Percentiles rank a stretch among this genome's conserved stretches.
phyloP scores from a whole-genome alignment of 2,888 invertebrate species.

The Morpho achilles region DNA sequence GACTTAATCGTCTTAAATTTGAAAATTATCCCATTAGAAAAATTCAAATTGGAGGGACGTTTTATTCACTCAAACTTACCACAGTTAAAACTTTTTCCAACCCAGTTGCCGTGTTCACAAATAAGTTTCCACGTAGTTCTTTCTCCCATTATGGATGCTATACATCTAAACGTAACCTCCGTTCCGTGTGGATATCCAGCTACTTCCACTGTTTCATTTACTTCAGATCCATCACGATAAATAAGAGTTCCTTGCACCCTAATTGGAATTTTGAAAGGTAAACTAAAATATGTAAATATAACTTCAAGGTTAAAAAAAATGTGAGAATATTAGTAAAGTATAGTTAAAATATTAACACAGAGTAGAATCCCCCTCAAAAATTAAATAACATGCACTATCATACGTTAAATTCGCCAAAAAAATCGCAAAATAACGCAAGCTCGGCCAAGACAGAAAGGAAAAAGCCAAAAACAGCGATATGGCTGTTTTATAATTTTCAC shows the following conservation, averaged over 20 bases:
- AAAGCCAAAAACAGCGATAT: conserved; percentile 66
- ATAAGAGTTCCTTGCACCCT: conserved; percentile 89
- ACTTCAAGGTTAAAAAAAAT: conserved; percentile 13
- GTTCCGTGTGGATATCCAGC: conserved; percentile 89
- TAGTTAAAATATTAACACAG: conserved; percentile 22
- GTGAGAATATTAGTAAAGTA: conserved; percentile 22
- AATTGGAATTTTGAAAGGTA: conserved; percentile 25
- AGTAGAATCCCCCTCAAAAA: conserved; percentile 19
- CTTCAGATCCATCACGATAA: conserved; percentile 84
- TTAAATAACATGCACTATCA: conserved; percentile 58
- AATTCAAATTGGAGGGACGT: too few species aligned
- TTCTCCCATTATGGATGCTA: conserved; percentile 89
- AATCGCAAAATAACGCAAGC: conserved; percentile 67
- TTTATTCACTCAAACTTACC: conserved; percentile 70
- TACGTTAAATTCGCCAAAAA: conserved; percentile 38
- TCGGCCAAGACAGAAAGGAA: conserved; percentile 65
- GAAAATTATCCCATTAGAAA: too few species aligned
- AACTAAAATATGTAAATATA: conserved; percentile 18
- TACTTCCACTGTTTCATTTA: conserved; percentile 81
- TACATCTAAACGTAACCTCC: conserved; percentile 90
- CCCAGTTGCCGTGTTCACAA: conserved; percentile 92
- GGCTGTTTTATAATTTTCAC: conserved; percentile 42
- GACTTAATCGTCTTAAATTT: too few species aligned
- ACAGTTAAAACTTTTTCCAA: conserved; percentile 88
- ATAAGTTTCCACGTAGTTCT: conserved; percentile 91